Conservation (phyloP, 2,797 vertebrate species). For the Spinus pinus region DNA sequence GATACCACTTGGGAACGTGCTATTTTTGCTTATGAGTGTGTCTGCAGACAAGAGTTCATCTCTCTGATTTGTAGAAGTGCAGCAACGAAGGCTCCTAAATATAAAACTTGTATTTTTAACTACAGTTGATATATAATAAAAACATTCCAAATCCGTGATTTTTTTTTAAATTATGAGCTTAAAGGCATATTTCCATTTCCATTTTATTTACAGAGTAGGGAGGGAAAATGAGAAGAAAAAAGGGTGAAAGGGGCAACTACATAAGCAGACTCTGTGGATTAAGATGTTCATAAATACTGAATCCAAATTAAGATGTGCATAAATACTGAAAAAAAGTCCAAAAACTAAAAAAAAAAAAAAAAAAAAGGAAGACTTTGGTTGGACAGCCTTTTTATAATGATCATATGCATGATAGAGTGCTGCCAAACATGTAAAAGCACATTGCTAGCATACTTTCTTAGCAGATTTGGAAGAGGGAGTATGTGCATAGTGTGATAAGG, state of each 20-base stretch:
- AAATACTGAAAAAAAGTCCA: not conserved
- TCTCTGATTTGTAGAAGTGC: not conserved
- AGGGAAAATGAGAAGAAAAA: not conserved
- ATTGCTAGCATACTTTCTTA: constrained; percentile 37
- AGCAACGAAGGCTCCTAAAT: not conserved
- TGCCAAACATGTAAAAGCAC: constrained; percentile 14
- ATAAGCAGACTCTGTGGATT: not conserved
- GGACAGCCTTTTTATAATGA: constrained; percentile 14
- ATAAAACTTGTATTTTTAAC: constrained; percentile 19
- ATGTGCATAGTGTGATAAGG: constrained; percentile 25
- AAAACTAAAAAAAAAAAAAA: not conserved
- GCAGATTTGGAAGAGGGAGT: constrained; percentile 42
- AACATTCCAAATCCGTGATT: not conserved
- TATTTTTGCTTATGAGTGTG: not conserved
- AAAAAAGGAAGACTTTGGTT: not conserved
- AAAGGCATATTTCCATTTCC: not conserved
- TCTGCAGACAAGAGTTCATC: not conserved
- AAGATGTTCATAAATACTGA: not conserved
- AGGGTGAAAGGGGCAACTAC: not conserved
- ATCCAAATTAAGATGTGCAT: not conserved
- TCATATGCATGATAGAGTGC: not conserved
- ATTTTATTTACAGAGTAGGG: not conserved
- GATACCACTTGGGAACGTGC: not conserved
- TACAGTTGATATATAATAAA: not conserved
- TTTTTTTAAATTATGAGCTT: not conserved